Conservation (phyloP, 2,113 vertebrate genomes). For the Uropsilus gracilis region DNA sequence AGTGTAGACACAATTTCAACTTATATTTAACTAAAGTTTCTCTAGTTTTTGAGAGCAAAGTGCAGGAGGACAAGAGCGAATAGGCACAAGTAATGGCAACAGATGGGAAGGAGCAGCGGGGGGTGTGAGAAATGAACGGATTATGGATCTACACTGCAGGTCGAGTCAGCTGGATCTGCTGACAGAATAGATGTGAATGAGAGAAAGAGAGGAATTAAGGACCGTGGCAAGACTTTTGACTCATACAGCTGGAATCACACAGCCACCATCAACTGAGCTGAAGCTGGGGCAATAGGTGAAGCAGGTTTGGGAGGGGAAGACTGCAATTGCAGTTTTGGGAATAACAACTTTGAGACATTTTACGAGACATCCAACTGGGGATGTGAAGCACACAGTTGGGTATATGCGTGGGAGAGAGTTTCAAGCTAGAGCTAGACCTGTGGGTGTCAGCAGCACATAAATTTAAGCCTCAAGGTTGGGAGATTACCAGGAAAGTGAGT, state of each 20-base stretch:
- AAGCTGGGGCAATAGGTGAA: not conserved
- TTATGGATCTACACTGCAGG: not conserved
- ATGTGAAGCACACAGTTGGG: not conserved
- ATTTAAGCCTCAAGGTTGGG: not conserved
- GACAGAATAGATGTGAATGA: not conserved
- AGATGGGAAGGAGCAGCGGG: no score
- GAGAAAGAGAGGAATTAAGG: not conserved
- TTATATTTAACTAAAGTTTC: not conserved
- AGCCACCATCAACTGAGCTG: not conserved
- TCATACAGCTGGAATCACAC: not conserved
- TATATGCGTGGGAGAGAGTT: not conserved
- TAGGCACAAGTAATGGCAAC: not conserved
- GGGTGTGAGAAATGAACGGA: not conserved
- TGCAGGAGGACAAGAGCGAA: not conserved
- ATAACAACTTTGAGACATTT: not conserved
- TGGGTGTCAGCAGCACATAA: not conserved
- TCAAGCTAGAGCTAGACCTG: not conserved
- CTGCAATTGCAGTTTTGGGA: not conserved
- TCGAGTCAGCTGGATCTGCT: not conserved
- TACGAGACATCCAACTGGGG: not conserved
- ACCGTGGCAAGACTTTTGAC: not conserved
- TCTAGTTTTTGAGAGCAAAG: not conserved
- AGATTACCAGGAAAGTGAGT: not conserved
- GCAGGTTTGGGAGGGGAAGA: not conserved
- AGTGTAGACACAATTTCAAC: not conserved